Evolutionary conservation across 2,113 vertebrate genomes (phyloP).

Genomic region (Tachysurus vachellii): DNA sequence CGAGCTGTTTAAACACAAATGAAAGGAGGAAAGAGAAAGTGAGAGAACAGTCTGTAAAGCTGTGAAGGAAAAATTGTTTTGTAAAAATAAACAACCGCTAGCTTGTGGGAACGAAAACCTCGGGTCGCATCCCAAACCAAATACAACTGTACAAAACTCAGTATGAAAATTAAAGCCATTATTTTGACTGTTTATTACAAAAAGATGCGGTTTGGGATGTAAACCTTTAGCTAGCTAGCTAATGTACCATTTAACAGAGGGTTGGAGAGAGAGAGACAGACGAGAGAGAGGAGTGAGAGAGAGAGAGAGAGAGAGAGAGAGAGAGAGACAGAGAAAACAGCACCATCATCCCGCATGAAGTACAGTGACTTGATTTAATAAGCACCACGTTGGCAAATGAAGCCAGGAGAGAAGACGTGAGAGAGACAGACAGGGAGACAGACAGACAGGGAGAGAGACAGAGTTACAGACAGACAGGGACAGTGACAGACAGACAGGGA

Average conservation of each 20-base stretch:
- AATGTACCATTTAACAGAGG: not conserved
- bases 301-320: not conserved
- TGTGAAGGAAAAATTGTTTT: not conserved
- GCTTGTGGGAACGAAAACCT: not conserved
- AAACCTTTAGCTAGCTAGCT: not conserved
- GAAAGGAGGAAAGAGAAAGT: not conserved
- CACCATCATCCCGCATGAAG: slow-evolving; percentile 51
- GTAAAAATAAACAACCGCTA: not conserved
- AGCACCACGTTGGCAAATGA: slow-evolving; percentile 42
- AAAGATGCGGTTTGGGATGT: not conserved
- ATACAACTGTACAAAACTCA: not conserved
- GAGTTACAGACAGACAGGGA: not conserved
- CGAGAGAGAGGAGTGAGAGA: not conserved
- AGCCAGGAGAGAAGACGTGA: not conserved
- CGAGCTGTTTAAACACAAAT: not conserved
- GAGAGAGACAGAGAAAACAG: slow-evolving; percentile 29
- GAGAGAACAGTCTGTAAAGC: not conserved
- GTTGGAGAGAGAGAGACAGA: slow-evolving; percentile 7
- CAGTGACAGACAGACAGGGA: not conserved
- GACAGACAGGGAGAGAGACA: not conserved
- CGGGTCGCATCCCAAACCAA: not conserved
- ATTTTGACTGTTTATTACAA: not conserved
- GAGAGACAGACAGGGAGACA: not conserved
- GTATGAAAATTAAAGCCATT: not conserved
- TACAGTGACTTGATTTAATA: slow-evolving; percentile 17